Conservation (phyloP, 1,140 invertebrate species). For the Drosophila ananassae region DNA sequence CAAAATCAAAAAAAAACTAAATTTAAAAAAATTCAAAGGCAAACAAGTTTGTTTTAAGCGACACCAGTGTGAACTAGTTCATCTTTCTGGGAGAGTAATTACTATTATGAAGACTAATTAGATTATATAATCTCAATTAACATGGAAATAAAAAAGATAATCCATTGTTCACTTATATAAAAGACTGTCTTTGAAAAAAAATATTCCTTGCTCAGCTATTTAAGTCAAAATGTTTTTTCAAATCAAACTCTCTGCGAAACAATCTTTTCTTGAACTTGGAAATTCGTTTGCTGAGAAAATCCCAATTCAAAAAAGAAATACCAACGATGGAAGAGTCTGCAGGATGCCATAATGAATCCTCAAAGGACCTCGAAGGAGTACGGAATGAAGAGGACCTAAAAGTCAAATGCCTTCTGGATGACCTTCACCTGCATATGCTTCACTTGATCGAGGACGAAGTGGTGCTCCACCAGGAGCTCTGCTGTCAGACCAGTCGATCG, state of each 20-base stretch:
- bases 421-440: conserved; percentile 33
- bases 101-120: neutral
- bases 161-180: neutral
- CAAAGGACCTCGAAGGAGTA: neutral
- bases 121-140: conserved; percentile 7
- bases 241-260: neutral
- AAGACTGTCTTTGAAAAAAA: neutral
- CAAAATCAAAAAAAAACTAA: conserved; percentile 18
- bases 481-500: conserved; percentile 11
- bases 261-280: neutral
- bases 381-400: neutral
- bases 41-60: conserved; percentile 19
- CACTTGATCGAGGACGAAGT: conserved; percentile 33
- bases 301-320: neutral
- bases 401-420: conserved; percentile 27
- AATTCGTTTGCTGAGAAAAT: neutral
- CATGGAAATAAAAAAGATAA: neutral
- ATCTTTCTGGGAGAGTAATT: conserved; percentile 6
- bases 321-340: neutral
- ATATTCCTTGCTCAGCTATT: neutral
- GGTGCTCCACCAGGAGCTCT: conserved; percentile 2
- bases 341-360: neutral
- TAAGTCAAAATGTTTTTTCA: conserved; percentile 28
- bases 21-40: conserved; percentile 29
- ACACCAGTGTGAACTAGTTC: conserved; percentile 20